These are phyloP conservation scores for Lordiphosa clarofinis DNA, from an alignment of 1,140 invertebrate species.

Conservation along the genomic window DNA sequence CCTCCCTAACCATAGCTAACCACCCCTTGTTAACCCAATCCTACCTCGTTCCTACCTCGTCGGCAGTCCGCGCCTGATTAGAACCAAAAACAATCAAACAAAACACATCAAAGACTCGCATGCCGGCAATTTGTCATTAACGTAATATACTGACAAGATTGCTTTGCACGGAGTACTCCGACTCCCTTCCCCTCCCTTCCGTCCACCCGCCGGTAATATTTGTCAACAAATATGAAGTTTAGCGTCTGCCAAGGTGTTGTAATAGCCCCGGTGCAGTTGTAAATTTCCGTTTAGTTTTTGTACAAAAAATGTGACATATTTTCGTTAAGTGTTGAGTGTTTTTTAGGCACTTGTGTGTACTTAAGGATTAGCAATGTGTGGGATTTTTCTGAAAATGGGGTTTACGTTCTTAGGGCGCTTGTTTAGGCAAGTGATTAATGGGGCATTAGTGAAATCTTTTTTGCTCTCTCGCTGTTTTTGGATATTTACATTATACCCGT, in stretches of 20 bases:
- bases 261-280: slow-evolving; percentile 52
- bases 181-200: not conserved
- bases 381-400: slow-evolving; percentile 53
- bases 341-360: slow-evolving; percentile 30
- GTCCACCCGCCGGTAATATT: slow-evolving; percentile 26
- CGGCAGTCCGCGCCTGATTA: slow-evolving; percentile 72
- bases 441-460: slow-evolving; percentile 37
- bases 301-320: slow-evolving; percentile 64
- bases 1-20: slow-evolving; percentile 4
- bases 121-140: slow-evolving; percentile 77
- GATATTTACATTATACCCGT: too few relatives aligned
- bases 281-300: slow-evolving; percentile 58
- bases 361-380: slow-evolving; percentile 67
- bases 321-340: slow-evolving; percentile 16
- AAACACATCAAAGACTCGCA: slow-evolving; percentile 63
- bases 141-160: slow-evolving; percentile 78
- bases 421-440: slow-evolving; percentile 60
- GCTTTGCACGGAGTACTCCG: slow-evolving; percentile 62
- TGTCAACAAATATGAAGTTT: slow-evolving; percentile 70
- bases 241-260: slow-evolving; percentile 71
- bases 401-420: slow-evolving; percentile 30
- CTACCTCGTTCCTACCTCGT: slow-evolving; percentile 65
- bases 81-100: slow-evolving; percentile 77
- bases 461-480: too few relatives aligned
- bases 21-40: slow-evolving; percentile 19